Percentiles rank a stretch among this genome's conserved stretches.
These are phyloP conservation scores for Ommatoiulus sabulosus DNA, from an alignment of 2,888 invertebrate species.

Conservation along the genomic window DNA sequence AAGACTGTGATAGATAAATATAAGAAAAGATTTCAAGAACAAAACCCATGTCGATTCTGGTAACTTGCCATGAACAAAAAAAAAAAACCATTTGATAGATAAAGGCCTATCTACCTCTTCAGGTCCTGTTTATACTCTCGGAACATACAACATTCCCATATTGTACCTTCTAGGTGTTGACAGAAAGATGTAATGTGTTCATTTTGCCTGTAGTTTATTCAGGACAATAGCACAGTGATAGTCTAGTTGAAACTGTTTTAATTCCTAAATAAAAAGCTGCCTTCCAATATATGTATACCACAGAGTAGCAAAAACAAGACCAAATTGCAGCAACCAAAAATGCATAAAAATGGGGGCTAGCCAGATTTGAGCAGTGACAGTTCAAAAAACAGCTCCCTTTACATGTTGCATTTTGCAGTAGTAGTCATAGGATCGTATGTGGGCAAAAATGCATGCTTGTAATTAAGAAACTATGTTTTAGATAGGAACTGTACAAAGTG, in stretches of 20 bases:
- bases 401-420: not conserved
- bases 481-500: not conserved
- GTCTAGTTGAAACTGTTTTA: not conserved
- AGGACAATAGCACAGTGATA: not conserved
- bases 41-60: not conserved
- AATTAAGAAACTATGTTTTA: not conserved
- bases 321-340: not conserved
- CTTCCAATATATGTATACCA: slow-evolving; percentile 33
- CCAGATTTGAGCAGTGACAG: too few species aligned
- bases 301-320: too few species aligned
- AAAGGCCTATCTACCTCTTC: not conserved
- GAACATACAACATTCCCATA: not conserved
- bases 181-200: not conserved
- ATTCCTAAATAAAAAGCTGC: not conserved
- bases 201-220: not conserved
- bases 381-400: not conserved
- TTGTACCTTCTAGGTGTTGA: not conserved
- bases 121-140: not conserved
- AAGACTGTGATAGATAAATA: slow-evolving; percentile 7
- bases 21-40: not conserved
- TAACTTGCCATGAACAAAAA: not conserved
- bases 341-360: not conserved
- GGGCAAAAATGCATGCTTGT: not conserved
- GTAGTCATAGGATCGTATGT: not conserved
- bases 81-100: not conserved